A percentile compares a stretch with the other conserved stretches of the same genome.
These are phyloP conservation scores for Ceratothoa steindachneri DNA, from an alignment of 2,888 invertebrate genomes.

Conservation along the genomic window DNA sequence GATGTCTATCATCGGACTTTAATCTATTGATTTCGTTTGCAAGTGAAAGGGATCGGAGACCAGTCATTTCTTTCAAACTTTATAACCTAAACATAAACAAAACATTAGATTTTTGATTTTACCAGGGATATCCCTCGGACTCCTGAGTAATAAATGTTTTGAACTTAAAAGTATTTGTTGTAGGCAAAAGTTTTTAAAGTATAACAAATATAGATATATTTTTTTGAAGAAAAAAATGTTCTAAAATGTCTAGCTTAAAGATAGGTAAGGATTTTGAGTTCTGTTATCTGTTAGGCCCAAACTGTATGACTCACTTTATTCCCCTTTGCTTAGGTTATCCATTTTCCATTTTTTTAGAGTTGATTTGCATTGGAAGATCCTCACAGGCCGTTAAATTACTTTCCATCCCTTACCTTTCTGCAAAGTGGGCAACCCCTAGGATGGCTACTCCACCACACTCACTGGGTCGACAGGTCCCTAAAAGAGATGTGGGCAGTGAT, in stretches of 20 bases:
- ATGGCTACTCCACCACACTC: too few relatives aligned
- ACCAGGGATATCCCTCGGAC: too few relatives aligned
- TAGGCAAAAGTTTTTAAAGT: too few relatives aligned
- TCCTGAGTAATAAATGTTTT: background rate
- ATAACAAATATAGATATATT: background rate
- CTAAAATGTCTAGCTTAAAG: slow-evolving; percentile 51
- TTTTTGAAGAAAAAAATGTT: slow-evolving; percentile 24
- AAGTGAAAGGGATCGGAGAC: background rate
- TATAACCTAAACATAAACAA: slow-evolving; percentile 7
- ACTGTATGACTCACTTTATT: background rate
- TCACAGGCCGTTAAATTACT: too few relatives aligned
- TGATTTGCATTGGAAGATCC: too few relatives aligned
- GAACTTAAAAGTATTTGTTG: background rate
- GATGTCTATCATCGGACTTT: too few relatives aligned
- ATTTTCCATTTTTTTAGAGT: background rate
- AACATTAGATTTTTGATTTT: background rate
- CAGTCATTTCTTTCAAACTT: background rate
- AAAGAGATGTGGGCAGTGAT: too few relatives aligned
- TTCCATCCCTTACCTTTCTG: too few relatives aligned
- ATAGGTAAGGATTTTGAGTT: slow-evolving; percentile 50
- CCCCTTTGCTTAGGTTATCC: background rate
- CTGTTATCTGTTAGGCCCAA: background rate
- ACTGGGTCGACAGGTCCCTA: too few relatives aligned
- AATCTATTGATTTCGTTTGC: background rate
- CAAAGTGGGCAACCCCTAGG: too few relatives aligned